Evolutionary conservation across 2,797 vertebrate genomes (phyloP), one percentile per base, ranked within the genome.

Genomic region (Amniataba percoides): DNA sequence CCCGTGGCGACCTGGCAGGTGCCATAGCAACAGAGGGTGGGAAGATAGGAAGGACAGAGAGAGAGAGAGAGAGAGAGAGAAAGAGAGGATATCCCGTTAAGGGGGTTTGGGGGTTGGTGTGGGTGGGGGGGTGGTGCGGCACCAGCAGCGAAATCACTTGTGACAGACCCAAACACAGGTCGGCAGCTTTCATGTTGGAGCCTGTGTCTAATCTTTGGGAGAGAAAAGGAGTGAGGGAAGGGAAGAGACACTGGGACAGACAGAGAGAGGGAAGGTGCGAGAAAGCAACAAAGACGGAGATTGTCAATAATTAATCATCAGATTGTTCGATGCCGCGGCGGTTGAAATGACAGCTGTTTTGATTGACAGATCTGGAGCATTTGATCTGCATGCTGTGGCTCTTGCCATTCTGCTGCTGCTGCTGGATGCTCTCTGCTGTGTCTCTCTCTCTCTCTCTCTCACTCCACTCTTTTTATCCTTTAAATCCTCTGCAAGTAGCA

Each of bases 311-410:
- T 95, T 95, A 92, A 95, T 94, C 86, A 77, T 87, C 66, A 61
- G 83, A 88, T 91, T 93, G 86, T 90, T 89, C 74, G 49, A 81
- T 85, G 89, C 82, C 56, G 83, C 55, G 78, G 62, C 64, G 79
- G 87, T 78, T 82, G 89, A 80, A 88, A 84, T 87, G 91, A 90
- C 91, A 87, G 88, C 79, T 87, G 80, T 88, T 92, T 87, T 95
- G 94, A 95, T 80, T 94, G 95, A 94, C 94, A 93, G 87, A 94
- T 95, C 81, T 90, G 86, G 93, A 93, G 87, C 93, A 86, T 92
- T 94, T 93, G 93, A 94, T 93, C 85, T 93, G 84, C 75, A 84
- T 80, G 75, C 85, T 67, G 11, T 57, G 74, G 68, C 80, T 89
- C 72, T 71, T 69, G 67, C 73, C 69, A 67, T 65, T 70, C 77